These are phyloP conservation scores for Hyperoplus lanceolatus DNA, from an alignment of 2,797 vertebrate genomes.

Conservation along the genomic window DNA sequence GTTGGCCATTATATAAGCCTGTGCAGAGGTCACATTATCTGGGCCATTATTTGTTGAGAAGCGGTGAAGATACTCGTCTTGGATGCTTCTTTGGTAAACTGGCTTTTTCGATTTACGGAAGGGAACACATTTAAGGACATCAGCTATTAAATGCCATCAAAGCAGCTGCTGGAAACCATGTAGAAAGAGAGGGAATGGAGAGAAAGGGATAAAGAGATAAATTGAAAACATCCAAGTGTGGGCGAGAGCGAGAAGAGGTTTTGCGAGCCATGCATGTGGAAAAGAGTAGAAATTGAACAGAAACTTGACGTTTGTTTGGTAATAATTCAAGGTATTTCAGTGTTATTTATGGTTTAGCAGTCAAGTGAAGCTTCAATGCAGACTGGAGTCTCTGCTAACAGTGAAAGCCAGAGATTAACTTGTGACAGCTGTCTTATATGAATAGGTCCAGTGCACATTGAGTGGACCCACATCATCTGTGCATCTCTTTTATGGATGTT, in stretches of 20 bases:
- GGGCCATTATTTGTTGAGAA: neutral
- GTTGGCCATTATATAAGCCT: neutral
- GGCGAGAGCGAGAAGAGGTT: neutral
- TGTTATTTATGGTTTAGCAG: constrained; percentile 16
- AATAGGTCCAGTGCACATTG: neutral
- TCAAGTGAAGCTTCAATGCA: neutral
- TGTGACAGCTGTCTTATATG: constrained; percentile 22
- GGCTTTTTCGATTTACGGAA: constrained; percentile 21
- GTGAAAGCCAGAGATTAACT: constrained; percentile 31
- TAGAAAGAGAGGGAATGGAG: neutral
- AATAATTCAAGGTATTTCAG: constrained; percentile 9
- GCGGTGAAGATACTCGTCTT: neutral
- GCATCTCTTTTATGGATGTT: neutral
- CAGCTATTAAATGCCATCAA: constrained; percentile 1
- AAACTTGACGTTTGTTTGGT: constrained; percentile 2
- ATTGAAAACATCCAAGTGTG: neutral
- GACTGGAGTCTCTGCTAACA: neutral
- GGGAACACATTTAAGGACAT: constrained; percentile 8
- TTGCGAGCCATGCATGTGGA: neutral
- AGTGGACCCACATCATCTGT: constrained; percentile 11
- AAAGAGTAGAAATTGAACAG: neutral
- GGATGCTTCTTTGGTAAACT: neutral
- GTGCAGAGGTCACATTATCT: neutral
- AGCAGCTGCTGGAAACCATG: neutral
- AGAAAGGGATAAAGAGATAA: too few relatives aligned